Percentiles rank a stretch among this genome's conserved stretches.
Evolutionary conservation across 2,797 vertebrate species (phyloP).

Genomic region (Poecilia gillii): DNA sequence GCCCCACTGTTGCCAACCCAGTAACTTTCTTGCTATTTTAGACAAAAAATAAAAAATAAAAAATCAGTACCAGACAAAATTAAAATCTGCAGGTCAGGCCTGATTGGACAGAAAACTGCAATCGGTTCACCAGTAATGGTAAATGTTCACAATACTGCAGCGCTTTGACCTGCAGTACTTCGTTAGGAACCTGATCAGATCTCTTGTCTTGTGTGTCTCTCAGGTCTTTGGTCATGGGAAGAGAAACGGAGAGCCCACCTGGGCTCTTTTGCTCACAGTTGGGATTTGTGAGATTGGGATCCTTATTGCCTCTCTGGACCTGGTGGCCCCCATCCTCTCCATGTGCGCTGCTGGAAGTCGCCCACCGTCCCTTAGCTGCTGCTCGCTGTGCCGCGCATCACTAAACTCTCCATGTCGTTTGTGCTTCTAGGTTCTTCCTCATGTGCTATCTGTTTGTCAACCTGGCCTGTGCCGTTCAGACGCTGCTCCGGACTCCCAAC

Average conservation of each 20-base stretch:
- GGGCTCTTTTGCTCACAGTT: constrained; percentile 92
- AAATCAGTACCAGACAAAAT: no score
- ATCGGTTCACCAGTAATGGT: no score
- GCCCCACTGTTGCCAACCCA: no score
- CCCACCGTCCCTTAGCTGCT: not conserved
- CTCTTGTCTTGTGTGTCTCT: not conserved
- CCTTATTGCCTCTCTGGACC: constrained; percentile 92
- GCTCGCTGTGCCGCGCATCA: not conserved
- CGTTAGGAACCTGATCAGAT: not conserved
- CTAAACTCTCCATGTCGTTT: not conserved
- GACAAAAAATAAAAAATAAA: no score
- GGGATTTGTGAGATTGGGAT: constrained; percentile 95
- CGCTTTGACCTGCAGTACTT: not conserved
- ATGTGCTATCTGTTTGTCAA: constrained; percentile 99
- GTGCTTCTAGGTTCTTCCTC: constrained; percentile 89
- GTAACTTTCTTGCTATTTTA: no score
- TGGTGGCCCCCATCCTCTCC: constrained; percentile 94
- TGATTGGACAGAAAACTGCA: no score
- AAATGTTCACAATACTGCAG: not conserved
- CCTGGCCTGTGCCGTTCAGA: constrained; percentile 94
- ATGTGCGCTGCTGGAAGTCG: constrained; percentile 78
- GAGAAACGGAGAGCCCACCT: constrained; percentile 94
- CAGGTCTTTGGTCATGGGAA: constrained; percentile 96
- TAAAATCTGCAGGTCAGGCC: no score
- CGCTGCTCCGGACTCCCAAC: constrained; percentile 91